Evolutionary conservation across 2,113 vertebrate genomes (phyloP), one percentile per base, ranked within the genome.

Genomic region (Paradoxurus hermaphroditus): DNA sequence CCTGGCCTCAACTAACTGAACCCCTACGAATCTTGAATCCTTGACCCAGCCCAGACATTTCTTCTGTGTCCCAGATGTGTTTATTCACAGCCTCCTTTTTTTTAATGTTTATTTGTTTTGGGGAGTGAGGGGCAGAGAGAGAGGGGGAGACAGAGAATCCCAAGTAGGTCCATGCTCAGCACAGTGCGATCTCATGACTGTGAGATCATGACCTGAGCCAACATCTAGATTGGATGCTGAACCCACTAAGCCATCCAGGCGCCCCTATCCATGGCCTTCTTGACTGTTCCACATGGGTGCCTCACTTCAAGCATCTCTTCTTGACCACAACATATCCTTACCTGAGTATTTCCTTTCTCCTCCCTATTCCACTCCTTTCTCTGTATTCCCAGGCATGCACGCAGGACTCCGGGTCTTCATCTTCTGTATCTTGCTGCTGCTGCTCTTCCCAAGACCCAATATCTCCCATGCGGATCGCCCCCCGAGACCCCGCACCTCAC

Each of bases 341-440:
- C 14, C n/a, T 44, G 77, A 25, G 16, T 53, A 34, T 51, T 65
- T 34, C 31, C 63, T 49, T 44, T 59, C 34, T 10, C 11, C 11
- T 2, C 23, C 19, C 21, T 3, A 31, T 59, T n/a, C 53, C 27
- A 15, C 11, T 65, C 31, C 41, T 59, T 49, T 21, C 16, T 18
- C n/a, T 65, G 3, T 25, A 16, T 72, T 63, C 29, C 44, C 70
- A 77, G 83, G 62, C 59, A 4, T 25, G 12, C 53, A 14, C 18
- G n/a, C 46, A 25, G 34, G 7, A 31, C 27, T 27, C 68, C 21
- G 31, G 14, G 79, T 63, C 41, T 77, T 27, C 9, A 16, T 39
- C 36, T 83, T 39, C 3, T 1, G 4, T 1, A 15, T 5, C 44
- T 2, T 3, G 7, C 23, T 12, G 15, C 29, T n/a, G 44, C 18